A percentile compares a stretch with the other conserved stretches of the same genome.
Evolutionary conservation across 2,888 invertebrate species (phyloP).

Genomic region (Lagria hirta): DNA sequence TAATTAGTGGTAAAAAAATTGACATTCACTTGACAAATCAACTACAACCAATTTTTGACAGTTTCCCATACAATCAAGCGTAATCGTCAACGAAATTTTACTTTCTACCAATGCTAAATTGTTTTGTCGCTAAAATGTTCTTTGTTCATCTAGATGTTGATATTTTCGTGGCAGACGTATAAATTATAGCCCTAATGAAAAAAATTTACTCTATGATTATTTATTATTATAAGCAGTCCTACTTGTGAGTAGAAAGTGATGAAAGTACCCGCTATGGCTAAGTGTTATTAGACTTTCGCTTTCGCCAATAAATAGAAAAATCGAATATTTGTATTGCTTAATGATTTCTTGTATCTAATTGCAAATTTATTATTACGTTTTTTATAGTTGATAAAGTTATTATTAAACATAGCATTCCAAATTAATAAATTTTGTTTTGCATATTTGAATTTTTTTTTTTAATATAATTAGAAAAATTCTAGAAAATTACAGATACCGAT

Average conservation of each 20-base stretch:
- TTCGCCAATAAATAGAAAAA: constrained; percentile 34
- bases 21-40: constrained; percentile 10
- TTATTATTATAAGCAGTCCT: constrained; percentile 32
- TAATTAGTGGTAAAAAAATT: constrained; percentile 8
- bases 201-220: constrained; percentile 22
- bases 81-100: constrained; percentile 1
- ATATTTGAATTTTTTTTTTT: too few species aligned
- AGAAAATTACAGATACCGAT: too few species aligned
- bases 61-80: background rate
- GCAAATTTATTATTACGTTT: constrained; percentile 10
- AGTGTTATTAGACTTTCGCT: constrained; percentile 39
- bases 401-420: constrained; percentile 7
- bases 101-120: constrained; percentile 4
- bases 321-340: constrained; percentile 22
- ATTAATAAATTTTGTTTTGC: too few species aligned
- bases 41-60: constrained; percentile 1
- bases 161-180: constrained; percentile 5
- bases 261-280: constrained; percentile 38
- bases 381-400: constrained; percentile 4
- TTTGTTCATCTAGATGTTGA: constrained; percentile 1
- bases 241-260: constrained; percentile 42
- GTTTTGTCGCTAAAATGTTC: constrained; percentile 1
- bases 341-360: constrained; percentile 17
- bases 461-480: too few species aligned
- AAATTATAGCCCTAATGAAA: constrained; percentile 11